Evolutionary conservation across 2,888 invertebrate genomes (phyloP), one percentile per base, ranked within the genome.

Genomic region (Achlya flavicornis): DNA sequence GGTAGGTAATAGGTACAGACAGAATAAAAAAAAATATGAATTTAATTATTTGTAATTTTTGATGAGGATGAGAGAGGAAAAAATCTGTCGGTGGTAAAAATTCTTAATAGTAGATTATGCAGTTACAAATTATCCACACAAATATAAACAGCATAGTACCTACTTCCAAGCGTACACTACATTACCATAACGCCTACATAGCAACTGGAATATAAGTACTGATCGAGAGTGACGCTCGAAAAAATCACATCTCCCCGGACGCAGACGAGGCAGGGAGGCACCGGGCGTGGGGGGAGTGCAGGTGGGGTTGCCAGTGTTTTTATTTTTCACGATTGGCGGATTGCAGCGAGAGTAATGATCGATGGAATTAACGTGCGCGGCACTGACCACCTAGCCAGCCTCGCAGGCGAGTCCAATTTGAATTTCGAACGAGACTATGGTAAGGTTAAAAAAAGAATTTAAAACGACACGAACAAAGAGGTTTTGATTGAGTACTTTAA

Each of bases 281-380:
- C 66, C 35, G 57, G 66, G 76, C 69, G 64, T 71, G 71, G 57
- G 65, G 73, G 74, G 80, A 82, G 77, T 78, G 84, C 86, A 85
- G 88, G 88, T 87, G 88, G 89, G 88, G 90, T 82, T 78, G 86
- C 80, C 86, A 81, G 74, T 92, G 91, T 92, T 93, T 92, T 93
- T 90, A 92, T 93, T 92, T 90, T 60, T 75, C 90, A 81, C 90
- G 91, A 92, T 92, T 92, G 93, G 92, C 89, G 92, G 92, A 91
- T 92, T 92, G 92, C 93, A 92, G 85, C 87, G 85, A 82, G 86
- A 89, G 92, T 91, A 92, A 93, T 92, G 93, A 93, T 93, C 93
- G 92, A 93, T 93, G 90, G 92, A 90, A 92, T 92, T 92, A 93
- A 90, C 88, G 90, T 88, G 87, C 85, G 80, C 80, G 78, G 77